phyloP scores from a whole-genome alignment of 2,797 vertebrate genomes.

The Manis crassicaudata region DNA sequence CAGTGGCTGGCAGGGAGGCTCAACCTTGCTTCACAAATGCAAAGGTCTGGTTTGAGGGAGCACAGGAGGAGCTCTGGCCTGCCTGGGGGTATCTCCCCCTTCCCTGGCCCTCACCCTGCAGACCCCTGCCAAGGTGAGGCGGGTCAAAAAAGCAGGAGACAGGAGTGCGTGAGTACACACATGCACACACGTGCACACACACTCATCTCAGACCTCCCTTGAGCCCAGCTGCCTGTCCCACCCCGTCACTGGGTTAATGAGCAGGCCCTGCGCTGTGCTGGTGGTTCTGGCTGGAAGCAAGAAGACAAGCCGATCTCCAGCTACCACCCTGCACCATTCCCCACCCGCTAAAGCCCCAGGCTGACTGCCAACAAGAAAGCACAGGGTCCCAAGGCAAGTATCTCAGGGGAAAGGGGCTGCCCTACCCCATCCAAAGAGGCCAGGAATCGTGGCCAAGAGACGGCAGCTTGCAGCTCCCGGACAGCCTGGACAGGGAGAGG shows the following conservation, averaged over 20 bases:
- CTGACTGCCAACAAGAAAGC: background rate
- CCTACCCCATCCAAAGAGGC: background rate
- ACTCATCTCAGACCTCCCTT: accelerated
- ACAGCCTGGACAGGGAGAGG: background rate
- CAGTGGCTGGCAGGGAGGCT: background rate
- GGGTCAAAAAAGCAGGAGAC: background rate
- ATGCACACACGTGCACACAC: too few relatives aligned
- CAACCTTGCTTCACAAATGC: background rate
- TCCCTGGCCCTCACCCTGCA: background rate
- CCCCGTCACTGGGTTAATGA: background rate
- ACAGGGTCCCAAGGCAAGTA: background rate
- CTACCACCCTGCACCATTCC: accelerated
- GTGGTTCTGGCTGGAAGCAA: background rate
- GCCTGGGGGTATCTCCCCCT: background rate
- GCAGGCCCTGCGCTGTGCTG: background rate
- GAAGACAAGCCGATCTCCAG: background rate
- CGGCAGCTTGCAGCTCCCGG: background rate
- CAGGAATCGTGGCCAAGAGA: background rate
- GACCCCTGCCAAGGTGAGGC: background rate
- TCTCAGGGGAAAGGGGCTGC: background rate
- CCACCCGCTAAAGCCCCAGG: background rate
- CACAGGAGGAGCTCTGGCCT: background rate
- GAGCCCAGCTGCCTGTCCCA: background rate
- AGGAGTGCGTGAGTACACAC: accelerated
- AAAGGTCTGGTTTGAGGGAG: background rate